phyloP scores from a whole-genome alignment of 2,888 invertebrate species.

The Panopea generosa region DNA sequence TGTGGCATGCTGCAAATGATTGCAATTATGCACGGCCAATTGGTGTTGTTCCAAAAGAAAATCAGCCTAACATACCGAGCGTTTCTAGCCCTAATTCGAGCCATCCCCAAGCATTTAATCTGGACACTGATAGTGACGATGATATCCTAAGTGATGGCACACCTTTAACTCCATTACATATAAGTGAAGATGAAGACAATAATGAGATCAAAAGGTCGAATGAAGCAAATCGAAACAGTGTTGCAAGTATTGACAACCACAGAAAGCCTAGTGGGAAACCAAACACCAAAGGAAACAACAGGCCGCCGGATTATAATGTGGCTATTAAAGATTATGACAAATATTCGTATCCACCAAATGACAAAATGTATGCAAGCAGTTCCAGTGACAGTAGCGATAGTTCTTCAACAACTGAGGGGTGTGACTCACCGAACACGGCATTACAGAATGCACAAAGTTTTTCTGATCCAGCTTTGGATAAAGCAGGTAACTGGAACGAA shows the following conservation, averaged over 20 bases:
- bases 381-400: constrained; percentile 39
- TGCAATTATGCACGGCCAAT: neutral
- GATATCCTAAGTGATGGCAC: constrained; percentile 50
- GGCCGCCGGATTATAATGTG: constrained; percentile 24
- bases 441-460: constrained; percentile 21
- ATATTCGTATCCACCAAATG: neutral
- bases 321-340: constrained; percentile 10
- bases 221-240: neutral
- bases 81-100: constrained; percentile 37
- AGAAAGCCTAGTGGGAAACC: neutral
- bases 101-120: constrained; percentile 49
- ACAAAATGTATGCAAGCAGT: constrained; percentile 34
- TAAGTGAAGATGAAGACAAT: constrained; percentile 65
- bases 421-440: constrained; percentile 56
- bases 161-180: constrained; percentile 61
- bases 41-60: constrained; percentile 12
- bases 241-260: constrained; percentile 6
- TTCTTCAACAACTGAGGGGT: constrained; percentile 61
- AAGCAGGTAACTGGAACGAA: constrained; percentile 17
- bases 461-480: constrained; percentile 19
- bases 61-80: constrained; percentile 36
- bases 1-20: neutral
- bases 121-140: constrained; percentile 62
- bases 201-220: constrained; percentile 8
- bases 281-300: neutral